phyloP scores from a whole-genome alignment of 2,797 vertebrate species.

The Phylloscopus collybita region DNA sequence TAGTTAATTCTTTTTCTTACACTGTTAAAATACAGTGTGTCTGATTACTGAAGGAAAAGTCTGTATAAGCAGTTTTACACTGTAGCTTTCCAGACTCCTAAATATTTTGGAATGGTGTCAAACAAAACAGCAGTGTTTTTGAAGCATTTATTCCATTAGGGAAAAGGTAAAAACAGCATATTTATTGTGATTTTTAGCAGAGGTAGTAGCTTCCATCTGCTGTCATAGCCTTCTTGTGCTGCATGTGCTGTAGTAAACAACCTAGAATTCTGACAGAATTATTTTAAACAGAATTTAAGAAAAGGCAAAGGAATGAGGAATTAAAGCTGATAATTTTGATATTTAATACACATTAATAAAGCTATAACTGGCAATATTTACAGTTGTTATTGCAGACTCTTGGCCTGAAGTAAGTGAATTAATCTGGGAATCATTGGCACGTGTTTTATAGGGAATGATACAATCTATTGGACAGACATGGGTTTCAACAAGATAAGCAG shows the following conservation, averaged over 20 bases:
- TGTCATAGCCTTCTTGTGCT: background rate
- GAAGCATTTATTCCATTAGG: background rate
- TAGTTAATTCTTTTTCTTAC: background rate
- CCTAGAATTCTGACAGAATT: background rate
- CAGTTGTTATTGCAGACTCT: background rate
- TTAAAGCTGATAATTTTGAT: background rate
- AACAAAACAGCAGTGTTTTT: background rate
- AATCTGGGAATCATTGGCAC: background rate
- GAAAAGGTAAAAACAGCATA: too few relatives aligned
- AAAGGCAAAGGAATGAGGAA: background rate
- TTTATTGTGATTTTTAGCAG: background rate
- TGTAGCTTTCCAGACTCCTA: background rate
- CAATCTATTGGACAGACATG: constrained; percentile 99
- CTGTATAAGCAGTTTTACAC: background rate
- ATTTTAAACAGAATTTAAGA: background rate
- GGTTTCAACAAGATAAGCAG: constrained; percentile 96
- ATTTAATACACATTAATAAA: background rate
- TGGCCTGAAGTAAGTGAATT: background rate
- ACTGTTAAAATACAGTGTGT: background rate
- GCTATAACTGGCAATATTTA: background rate
- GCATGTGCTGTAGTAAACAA: background rate
- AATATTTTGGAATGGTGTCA: background rate
- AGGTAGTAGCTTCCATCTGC: background rate
- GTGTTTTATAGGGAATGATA: constrained; percentile 87
- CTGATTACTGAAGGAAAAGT: background rate